These are phyloP conservation scores for Lipotes vexillifer DNA, from an alignment of 2,113 vertebrate genomes.

Conservation along the genomic window DNA sequence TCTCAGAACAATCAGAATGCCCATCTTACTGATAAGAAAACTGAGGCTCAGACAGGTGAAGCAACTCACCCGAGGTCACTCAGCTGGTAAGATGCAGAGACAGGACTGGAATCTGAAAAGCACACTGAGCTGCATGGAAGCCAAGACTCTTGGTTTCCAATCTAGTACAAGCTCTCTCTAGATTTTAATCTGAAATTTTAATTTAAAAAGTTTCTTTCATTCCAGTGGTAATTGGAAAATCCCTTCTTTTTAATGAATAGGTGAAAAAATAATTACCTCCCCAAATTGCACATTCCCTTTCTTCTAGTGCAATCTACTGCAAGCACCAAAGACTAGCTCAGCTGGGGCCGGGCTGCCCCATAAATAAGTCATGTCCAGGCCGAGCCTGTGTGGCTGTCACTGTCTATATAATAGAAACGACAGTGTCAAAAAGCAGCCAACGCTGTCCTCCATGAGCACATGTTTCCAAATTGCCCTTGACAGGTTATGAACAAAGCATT, in stretches of 20 bases:
- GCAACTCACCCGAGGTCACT: not conserved
- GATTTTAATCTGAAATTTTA: not conserved
- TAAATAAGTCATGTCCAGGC: conserved; percentile 41
- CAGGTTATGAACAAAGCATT: conserved; percentile 13
- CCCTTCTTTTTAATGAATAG: conserved; percentile 17
- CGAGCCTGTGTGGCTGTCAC: not conserved
- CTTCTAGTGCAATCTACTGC: not conserved
- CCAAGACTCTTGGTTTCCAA: not conserved
- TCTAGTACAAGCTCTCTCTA: not conserved
- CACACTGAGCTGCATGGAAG: not conserved
- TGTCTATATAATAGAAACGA: not conserved
- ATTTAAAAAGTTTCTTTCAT: not conserved
- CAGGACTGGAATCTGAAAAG: not conserved
- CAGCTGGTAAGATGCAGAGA: not conserved
- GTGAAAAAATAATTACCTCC: conserved; percentile 45
- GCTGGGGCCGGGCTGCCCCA: not conserved
- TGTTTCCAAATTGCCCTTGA: conserved; percentile 61
- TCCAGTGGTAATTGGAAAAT: conserved; percentile 16
- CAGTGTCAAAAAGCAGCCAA: not conserved
- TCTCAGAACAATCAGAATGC: not conserved
- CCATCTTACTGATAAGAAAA: not conserved
- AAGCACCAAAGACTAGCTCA: not conserved
- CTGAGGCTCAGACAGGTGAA: not conserved
- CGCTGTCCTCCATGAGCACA: not conserved
- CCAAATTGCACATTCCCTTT: conserved; percentile 11